phyloP scores from a whole-genome alignment of 2,113 vertebrate genomes.

The Barbus barbus region DNA sequence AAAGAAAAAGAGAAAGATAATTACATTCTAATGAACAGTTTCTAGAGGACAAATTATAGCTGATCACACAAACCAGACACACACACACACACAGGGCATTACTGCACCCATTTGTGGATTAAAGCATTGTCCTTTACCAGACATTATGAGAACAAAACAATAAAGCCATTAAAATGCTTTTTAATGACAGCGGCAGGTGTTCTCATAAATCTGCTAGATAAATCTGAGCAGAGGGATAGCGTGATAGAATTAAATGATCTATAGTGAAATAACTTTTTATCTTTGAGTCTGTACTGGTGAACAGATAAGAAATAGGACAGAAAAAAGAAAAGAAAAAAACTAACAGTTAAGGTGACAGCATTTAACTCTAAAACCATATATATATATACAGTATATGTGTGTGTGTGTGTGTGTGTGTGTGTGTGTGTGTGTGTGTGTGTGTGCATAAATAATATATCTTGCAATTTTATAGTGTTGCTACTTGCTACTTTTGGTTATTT shows the following conservation, averaged over 20 bases:
- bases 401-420: too few species aligned
- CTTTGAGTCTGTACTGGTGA: neutral
- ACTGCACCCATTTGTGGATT: neutral
- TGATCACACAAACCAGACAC: neutral
- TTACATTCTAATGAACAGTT: neutral
- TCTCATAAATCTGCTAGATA: neutral
- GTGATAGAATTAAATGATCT: neutral
- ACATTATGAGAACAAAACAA: slow-evolving; percentile 7
- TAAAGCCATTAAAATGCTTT: neutral
- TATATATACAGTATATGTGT: too few species aligned
- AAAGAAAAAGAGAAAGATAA: neutral
- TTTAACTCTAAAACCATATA: too few species aligned
- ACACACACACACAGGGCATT: neutral
- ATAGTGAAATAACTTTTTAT: neutral
- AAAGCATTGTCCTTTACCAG: slow-evolving; percentile 12
- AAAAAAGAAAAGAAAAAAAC: neutral
- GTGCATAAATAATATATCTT: too few species aligned
- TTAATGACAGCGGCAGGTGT: slow-evolving; percentile 10
- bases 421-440: too few species aligned
- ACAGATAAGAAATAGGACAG: neutral
- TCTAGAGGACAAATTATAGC: neutral
- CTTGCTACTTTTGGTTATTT: too few species aligned
- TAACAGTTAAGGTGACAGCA: too few species aligned
- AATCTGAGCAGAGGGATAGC: neutral
- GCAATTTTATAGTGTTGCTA: too few species aligned